Evolutionary conservation across 1,140 invertebrate species (phyloP), one percentile per base, ranked within the genome.

Genomic region (Archegozetes longisetosus): DNA sequence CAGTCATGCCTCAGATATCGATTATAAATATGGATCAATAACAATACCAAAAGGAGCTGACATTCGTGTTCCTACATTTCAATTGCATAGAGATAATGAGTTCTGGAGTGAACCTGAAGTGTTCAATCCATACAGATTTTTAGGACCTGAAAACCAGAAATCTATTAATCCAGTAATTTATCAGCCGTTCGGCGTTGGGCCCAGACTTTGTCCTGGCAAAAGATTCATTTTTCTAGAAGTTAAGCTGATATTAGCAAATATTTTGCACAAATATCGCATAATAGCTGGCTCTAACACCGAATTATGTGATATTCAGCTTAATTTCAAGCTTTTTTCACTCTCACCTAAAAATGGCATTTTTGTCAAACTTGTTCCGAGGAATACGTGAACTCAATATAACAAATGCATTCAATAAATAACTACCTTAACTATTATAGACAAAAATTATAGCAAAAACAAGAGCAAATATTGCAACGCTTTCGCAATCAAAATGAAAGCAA

Each of bases 81-180:
- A 62, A 24, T 58, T 76, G 23, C 73, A 76, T 56, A 65, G 69
- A 47, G 70, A 74, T 63, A 67, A 68, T 0, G 68, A 73, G 22
- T 65, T 68, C 57, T 76, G 72, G 66, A 61, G 66, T 6, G 66
- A 76, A 12, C 74, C 74, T 0, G 69, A 73, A 22, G 64, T 58
- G 51, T 76, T 76, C 62, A 61, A 68, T 54, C 75, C 75, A 1
- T 72, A 75, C 46, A 65, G 71, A 62, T 73, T 65, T 50, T 17
- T 40, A 6, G 32, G 32, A 6, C 17, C 32, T 17, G 25, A 3
- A 13, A 22, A 40, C 29, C 24, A 50, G 40, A 48, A 55, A 14
- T 50, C 46, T 13, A 48, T 62, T 26, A 28, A 61, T 40, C 29
- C 62, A 13, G n/a, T 63, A 22, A 48, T 62, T 9, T 63, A 64